phyloP scores from a whole-genome alignment of 2,888 invertebrate genomes.

The Gandaritis pyraliata region DNA sequence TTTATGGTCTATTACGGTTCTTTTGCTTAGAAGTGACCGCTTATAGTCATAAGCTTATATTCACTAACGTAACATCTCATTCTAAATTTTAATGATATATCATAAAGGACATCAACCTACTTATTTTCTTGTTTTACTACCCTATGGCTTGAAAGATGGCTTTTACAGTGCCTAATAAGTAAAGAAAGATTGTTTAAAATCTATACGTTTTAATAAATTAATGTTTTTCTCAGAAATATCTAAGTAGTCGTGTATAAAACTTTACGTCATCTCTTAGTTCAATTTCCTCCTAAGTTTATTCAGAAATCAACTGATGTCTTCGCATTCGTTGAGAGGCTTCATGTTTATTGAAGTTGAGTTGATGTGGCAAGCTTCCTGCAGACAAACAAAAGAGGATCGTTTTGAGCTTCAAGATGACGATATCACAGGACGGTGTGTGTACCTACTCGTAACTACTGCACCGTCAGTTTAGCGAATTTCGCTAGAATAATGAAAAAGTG shows the following conservation, averaged over 20 bases:
- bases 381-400: conserved; percentile 1
- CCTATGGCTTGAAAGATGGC: too few relatives aligned
- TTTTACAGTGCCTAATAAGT: neutral
- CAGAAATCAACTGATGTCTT: conserved; percentile 54
- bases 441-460: too few relatives aligned
- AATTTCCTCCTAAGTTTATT: neutral
- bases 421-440: too few relatives aligned
- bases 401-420: too few relatives aligned
- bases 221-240: conserved; percentile 8
- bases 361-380: conserved; percentile 59
- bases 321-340: conserved; percentile 67
- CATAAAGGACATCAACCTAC: too few relatives aligned
- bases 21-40: conserved; percentile 4
- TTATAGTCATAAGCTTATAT: neutral
- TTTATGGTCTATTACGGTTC: neutral
- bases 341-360: conserved; percentile 65
- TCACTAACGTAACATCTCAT: conserved; percentile 4
- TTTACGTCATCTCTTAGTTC: neutral
- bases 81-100: too few relatives aligned
- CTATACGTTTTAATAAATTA: conserved; percentile 16
- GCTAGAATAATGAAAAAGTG: too few relatives aligned
- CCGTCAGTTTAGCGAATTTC: too few relatives aligned
- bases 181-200: neutral
- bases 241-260: neutral
- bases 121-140: too few relatives aligned